Evolutionary conservation across 2,888 invertebrate genomes (phyloP).

Genomic region (Sinodicranocentrus sp.): DNA sequence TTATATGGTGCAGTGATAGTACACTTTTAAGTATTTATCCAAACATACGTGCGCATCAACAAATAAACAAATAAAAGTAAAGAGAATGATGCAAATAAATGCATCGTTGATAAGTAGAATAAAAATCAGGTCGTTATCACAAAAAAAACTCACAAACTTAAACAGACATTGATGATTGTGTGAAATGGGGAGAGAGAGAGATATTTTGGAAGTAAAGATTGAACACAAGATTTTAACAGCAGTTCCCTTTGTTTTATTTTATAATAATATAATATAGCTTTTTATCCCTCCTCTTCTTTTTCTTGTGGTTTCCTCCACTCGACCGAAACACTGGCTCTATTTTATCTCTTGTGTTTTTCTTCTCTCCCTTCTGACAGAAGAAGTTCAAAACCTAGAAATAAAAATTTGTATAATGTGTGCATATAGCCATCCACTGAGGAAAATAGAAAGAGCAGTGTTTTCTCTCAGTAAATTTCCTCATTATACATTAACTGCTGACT

Average conservation of each 20-base stretch:
- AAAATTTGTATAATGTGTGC: conserved; percentile 8
- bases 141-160: conserved; percentile 6
- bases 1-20: too few species aligned
- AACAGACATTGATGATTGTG: too few species aligned
- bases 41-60: too few species aligned
- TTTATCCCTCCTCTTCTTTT: conserved; percentile 36
- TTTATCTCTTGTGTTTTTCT: conserved; percentile 51
- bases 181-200: not conserved
- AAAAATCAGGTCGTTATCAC: conserved; percentile 33
- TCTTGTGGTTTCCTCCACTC: conserved; percentile 61
- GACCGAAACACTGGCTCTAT: conserved; percentile 64
- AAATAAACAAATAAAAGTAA: conserved; percentile 5
- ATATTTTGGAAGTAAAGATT: conserved; percentile 42
- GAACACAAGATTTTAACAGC: conserved; percentile 29
- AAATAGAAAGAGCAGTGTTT: not conserved
- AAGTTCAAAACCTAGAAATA: conserved; percentile 52
- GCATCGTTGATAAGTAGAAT: not conserved
- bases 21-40: too few species aligned
- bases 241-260: conserved; percentile 44
- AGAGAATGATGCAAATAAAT: not conserved
- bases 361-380: conserved; percentile 36
- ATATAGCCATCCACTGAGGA: too few species aligned
- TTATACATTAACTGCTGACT: conserved; percentile 15
- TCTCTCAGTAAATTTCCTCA: not conserved
- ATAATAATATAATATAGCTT: too few species aligned